These are phyloP conservation scores for Asarcornis scutulata DNA, from an alignment of 2,113 vertebrate species.

Conservation along the genomic window DNA sequence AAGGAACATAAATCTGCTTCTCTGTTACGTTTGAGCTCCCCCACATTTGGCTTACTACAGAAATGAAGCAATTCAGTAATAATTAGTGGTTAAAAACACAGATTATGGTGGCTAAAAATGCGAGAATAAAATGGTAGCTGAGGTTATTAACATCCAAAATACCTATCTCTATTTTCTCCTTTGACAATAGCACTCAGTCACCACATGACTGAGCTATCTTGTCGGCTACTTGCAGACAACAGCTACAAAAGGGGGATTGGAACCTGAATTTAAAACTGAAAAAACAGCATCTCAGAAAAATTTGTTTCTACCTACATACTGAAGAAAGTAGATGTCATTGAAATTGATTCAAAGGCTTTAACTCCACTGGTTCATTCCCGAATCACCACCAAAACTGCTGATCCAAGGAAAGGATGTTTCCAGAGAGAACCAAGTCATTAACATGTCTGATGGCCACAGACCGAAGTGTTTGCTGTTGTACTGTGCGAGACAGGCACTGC, in stretches of 20 bases:
- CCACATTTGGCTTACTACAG: not conserved
- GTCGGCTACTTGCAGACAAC: not conserved
- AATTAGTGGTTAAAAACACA: not conserved
- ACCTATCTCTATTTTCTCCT: not conserved
- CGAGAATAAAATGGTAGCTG: not conserved
- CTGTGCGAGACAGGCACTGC: conserved; percentile 19
- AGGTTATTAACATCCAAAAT: not conserved
- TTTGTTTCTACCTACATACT: not conserved
- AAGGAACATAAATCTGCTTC: not conserved
- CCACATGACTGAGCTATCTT: not conserved
- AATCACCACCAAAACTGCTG: conserved; percentile 4
- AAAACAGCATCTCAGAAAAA: not conserved
- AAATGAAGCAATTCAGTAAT: not conserved
- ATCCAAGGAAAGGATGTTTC: conserved; percentile 30
- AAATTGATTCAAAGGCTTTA: conserved; percentile 31
- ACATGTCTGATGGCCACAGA: not conserved
- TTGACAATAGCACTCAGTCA: not conserved
- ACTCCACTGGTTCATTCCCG: conserved; percentile 16
- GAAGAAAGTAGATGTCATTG: not conserved
- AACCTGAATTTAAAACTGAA: not conserved
- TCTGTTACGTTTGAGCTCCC: not conserved
- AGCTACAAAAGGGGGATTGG: not conserved
- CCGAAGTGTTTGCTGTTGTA: conserved; percentile 14
- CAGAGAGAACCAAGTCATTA: conserved; percentile 34
- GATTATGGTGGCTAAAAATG: not conserved